Base-by-base conservation (phyloP, 2,797 vertebrate genomes). In the Cercopithecus hamlyni region DNA sequence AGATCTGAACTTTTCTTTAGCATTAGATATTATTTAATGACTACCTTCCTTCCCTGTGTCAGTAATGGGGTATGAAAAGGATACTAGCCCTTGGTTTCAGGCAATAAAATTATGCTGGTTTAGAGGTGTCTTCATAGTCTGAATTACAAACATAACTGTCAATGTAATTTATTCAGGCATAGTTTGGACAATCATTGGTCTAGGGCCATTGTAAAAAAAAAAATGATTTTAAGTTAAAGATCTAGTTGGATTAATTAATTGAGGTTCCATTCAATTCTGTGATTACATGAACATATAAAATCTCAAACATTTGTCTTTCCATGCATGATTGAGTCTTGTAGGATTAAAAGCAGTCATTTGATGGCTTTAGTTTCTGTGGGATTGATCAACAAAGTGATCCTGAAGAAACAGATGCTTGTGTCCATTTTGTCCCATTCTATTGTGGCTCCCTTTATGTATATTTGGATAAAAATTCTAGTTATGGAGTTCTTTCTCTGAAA, bases 121-220 rank as follows among this genome's bases (percentile, higher is more conserved):
- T 93, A 55, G 0, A 24, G 61, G 20, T 80, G 64, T 94, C 61
- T 87, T 48, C 27, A 61, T 76, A 50, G 26, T 76, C 86, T 85
- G 48, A 90, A 64, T 77, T 72, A 48, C 57, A 45, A 94, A 73
- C 7, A 43, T 33, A 12, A 26, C 22, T 79, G 20, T 83, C n/a
- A 48, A n/a, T 89, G 88, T 86, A 90, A 81, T 89, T 72, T 93
- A 79, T 79, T 95, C 39, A 79, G 81, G 33, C 11, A 67, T 9
- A 85, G 30, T 36, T 89, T 94, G 76, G 82, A 43, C 41, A 89
- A 50, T 90, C 50, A 77, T 61, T 90, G 41, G 26, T 9, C n/a
- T 33, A 87, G n/a, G 41, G 22, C 14, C 19, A 7, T 27, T 72
- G 15, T 50, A 67, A 95, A 55, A 50, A 48, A 43, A 48, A 48